Percentiles rank a stretch among this genome's conserved stretches.
phyloP scores from a whole-genome alignment of 2,113 vertebrate species.

The Sebastes schlegelii region DNA sequence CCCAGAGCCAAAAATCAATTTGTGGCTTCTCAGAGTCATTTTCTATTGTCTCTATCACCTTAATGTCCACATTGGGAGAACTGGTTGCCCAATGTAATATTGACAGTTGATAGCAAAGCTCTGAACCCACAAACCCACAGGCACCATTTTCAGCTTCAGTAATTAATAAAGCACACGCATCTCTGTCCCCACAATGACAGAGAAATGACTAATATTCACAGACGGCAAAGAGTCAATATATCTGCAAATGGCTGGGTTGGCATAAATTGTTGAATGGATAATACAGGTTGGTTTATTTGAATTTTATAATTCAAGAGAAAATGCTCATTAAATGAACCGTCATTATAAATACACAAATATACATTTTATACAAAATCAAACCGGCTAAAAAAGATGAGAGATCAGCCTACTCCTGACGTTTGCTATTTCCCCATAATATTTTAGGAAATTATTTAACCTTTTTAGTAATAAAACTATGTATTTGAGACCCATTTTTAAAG shows the following conservation, averaged over 20 bases:
- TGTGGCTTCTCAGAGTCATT: constrained; percentile 2
- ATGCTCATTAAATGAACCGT: no score
- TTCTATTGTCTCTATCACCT: constrained; percentile 11
- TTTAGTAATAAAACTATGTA: background rate
- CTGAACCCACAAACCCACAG: background rate
- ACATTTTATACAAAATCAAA: background rate
- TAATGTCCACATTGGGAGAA: background rate
- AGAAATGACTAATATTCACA: constrained; percentile 4
- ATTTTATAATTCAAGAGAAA: no score
- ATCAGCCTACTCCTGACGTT: background rate
- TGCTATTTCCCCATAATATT: background rate
- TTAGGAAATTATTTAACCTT: background rate
- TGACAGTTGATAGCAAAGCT: constrained; percentile 38
- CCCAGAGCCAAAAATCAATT: constrained; percentile 10
- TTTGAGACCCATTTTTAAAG: background rate
- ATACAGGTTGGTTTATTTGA: background rate
- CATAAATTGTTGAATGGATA: background rate
- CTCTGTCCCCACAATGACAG: background rate
- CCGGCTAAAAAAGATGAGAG: background rate
- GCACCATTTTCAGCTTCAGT: background rate
- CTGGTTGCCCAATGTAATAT: constrained; percentile 11
- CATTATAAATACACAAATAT: no score
- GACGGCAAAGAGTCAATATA: background rate
- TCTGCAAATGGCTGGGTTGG: background rate
- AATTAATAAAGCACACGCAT: constrained; percentile 11